Base-by-base conservation (phyloP, 2,797 vertebrate genomes). In the Spondyliosoma cantharus region DNA sequence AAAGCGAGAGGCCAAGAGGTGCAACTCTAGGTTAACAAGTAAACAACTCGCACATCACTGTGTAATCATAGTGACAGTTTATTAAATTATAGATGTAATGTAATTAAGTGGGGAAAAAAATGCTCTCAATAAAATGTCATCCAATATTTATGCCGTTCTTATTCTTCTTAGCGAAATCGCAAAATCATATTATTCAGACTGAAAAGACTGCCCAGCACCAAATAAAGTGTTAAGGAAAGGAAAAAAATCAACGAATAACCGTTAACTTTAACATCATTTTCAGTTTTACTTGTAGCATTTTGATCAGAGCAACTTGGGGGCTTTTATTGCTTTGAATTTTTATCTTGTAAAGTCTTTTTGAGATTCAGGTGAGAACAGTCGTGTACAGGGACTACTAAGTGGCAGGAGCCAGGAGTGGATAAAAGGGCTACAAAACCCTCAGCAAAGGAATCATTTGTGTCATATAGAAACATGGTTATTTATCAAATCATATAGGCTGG, bases 281-380 rank as follows among this genome's bases (percentile, higher is more conserved):
- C 66, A 50, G 65, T 59, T 48, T 46, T 24, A 56, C 32, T 22
- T 3, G 53, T 17, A 45, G 16, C 20, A 3, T 76, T 66, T 68
- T 46, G 14, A 43, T 27, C 29, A 46, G 37, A 37, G 15, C n/a
- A 20, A 46, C 15, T 54, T 7, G 25, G 43, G 2, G 42, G 13
- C 15, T 65, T 62, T 61, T 37, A 50, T 59, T 67, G 19, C 22
- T 68, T 27, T 24, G 4, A 1, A 20, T 57, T 64, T 76, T 37
- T 19, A 6, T 46, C 42, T 60, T 24, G 6, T 27, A 17, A 50
- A 37, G 20, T 13, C 16, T n/a, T 20, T 58, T 71, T 77, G 19
- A 58, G 29, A 77, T 50, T 80, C 24, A 52, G 49, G 17, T 49
- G 42, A 57, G 60, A 53, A 12, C 14, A 49, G 20, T 60, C 43